These are phyloP conservation scores for Danio aesculapii DNA, from an alignment of 2,797 vertebrate genomes.

Conservation along the genomic window DNA sequence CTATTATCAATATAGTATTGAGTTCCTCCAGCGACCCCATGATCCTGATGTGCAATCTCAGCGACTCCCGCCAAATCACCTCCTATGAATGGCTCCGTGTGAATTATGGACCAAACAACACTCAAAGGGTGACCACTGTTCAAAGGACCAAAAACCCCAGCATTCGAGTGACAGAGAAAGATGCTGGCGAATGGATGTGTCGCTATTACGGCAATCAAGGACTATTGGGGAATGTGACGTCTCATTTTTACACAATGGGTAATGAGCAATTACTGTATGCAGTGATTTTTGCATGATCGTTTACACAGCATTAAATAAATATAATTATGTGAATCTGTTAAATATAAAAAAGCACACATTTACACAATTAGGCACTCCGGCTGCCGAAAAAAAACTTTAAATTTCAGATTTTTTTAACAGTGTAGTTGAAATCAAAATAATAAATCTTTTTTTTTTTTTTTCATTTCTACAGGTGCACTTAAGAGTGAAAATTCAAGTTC, in stretches of 20 bases:
- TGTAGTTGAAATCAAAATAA: neutral
- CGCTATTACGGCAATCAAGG: constrained; percentile 69
- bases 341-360: neutral
- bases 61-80: constrained; percentile 64
- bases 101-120: constrained; percentile 63
- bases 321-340: neutral
- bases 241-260: constrained; percentile 68
- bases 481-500: constrained; percentile 42
- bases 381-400: too few species aligned
- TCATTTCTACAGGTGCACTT: constrained; percentile 64
- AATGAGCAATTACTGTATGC: constrained; percentile 11
- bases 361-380: neutral
- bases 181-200: constrained; percentile 70
- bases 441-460: neutral
- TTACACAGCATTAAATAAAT: neutral
- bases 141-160: constrained; percentile 59
- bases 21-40: constrained; percentile 33
- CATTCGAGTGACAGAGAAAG: constrained; percentile 53
- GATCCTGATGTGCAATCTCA: constrained; percentile 75
- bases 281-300: neutral
- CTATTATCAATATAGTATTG: constrained; percentile 65
- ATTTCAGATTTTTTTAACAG: too few species aligned
- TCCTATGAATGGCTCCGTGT: constrained; percentile 75
- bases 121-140: constrained; percentile 42
- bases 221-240: constrained; percentile 75